A percentile compares a stretch with the other conserved stretches of the same genome.
Conservation (phyloP, 2,113 vertebrate species). For the Chinchilla lanigera region DNA sequence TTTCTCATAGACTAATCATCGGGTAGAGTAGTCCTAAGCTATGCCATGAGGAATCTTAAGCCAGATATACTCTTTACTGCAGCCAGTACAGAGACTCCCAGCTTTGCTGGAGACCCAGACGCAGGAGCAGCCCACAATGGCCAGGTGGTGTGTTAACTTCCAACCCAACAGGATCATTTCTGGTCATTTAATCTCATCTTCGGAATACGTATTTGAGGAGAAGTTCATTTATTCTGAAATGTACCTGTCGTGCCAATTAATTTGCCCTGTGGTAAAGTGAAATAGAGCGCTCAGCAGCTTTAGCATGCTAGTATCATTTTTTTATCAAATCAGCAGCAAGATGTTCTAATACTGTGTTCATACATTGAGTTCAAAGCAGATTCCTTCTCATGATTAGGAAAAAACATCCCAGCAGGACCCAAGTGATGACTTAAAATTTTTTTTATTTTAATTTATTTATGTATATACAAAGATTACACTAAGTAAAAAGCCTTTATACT, state of each 20-base stretch:
- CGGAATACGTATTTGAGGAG: not conserved
- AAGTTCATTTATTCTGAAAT: not conserved
- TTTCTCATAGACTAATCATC: not conserved
- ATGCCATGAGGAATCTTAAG: not conserved
- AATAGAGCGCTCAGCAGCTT: not conserved
- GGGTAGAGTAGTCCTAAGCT: not conserved
- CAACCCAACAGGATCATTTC: not conserved
- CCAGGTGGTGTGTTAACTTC: not conserved
- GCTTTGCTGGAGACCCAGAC: not conserved
- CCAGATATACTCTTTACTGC: not conserved
- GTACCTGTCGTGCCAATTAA: not conserved
- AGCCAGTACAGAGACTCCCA: not conserved
- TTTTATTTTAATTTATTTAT: constrained; percentile 42
- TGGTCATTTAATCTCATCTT: not conserved
- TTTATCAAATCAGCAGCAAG: not conserved
- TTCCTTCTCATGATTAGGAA: not conserved
- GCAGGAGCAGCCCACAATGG: not conserved
- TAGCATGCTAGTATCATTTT: not conserved
- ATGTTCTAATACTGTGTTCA: not conserved
- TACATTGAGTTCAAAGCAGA: not conserved
- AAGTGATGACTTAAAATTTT: not conserved
- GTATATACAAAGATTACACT: not conserved
- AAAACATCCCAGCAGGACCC: not conserved
- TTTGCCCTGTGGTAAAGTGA: not conserved
- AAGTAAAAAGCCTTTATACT: not conserved